Conservation (phyloP, 2,888 invertebrate genomes). For the Camptogramma bilineatum region DNA sequence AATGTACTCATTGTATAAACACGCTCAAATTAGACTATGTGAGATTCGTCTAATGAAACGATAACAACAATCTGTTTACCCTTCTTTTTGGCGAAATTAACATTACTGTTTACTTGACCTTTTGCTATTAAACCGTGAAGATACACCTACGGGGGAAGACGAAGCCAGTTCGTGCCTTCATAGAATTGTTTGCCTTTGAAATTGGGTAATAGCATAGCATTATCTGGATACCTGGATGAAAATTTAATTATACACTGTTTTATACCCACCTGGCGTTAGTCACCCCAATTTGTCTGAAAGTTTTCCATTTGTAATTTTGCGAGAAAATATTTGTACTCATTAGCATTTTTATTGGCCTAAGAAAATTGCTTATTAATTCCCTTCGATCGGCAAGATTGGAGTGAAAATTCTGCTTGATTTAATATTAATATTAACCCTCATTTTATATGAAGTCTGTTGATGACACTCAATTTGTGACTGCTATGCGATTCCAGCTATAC, state of each 20-base stretch:
- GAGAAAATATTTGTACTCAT: slow-evolving; percentile 39
- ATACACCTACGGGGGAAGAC: slow-evolving; percentile 44
- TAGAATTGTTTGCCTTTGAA: slow-evolving; percentile 64
- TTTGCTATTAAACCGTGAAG: slow-evolving; percentile 43
- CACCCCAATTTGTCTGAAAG: slow-evolving; percentile 42
- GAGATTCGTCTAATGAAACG: slow-evolving; percentile 35
- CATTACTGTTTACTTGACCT: slow-evolving; percentile 50
- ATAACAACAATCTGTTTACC: slow-evolving; percentile 41
- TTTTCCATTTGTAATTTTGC: slow-evolving; percentile 38
- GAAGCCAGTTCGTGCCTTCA: slow-evolving; percentile 25
- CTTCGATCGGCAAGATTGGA: slow-evolving; percentile 16
- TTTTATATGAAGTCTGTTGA: neutral
- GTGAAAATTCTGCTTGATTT: slow-evolving; percentile 2
- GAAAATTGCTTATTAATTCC: slow-evolving; percentile 26
- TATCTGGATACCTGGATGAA: slow-evolving; percentile 54
- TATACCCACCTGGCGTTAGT: slow-evolving; percentile 41
- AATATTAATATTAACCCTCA: neutral
- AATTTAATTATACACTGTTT: slow-evolving; percentile 58
- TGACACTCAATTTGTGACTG: neutral
- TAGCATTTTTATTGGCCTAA: slow-evolving; percentile 39
- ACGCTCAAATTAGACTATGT: slow-evolving; percentile 12
- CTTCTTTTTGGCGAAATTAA: slow-evolving; percentile 46
- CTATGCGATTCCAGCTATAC: too few species aligned
- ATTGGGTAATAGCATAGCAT: slow-evolving; percentile 60
- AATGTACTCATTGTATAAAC: neutral